A percentile compares a stretch with the other conserved stretches of the same genome.
Conservation (phyloP, 2,113 vertebrate genomes). For the Hydropotes inermis region DNA sequence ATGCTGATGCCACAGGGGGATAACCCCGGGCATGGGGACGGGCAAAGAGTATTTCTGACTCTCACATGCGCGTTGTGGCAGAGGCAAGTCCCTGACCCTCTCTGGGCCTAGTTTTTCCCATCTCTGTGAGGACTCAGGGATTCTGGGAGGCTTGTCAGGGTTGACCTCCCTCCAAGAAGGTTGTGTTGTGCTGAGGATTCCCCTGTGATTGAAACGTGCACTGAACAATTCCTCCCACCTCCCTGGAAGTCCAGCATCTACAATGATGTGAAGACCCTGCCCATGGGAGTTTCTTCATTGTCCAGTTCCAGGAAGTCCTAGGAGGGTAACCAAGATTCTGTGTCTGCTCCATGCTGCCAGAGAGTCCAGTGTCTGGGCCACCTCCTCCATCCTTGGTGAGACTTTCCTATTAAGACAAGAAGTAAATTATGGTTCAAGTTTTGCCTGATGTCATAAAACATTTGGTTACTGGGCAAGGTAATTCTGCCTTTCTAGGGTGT, state of each 20-base stretch:
- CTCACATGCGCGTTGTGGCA: neutral
- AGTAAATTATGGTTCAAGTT: neutral
- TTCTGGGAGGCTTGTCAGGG: neutral
- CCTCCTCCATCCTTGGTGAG: neutral
- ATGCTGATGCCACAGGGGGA: neutral
- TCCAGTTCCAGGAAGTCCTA: neutral
- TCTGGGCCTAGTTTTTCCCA: neutral
- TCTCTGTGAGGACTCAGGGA: neutral
- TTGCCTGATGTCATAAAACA: neutral
- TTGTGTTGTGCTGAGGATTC: neutral
- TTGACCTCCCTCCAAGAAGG: neutral
- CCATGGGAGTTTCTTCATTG: neutral
- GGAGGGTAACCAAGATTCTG: neutral
- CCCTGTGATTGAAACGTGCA: rapidly evolving
- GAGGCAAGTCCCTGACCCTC: neutral
- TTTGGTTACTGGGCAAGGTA: neutral
- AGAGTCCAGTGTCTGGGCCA: neutral
- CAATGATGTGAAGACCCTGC: neutral
- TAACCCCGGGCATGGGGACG: neutral
- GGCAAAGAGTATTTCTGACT: neutral
- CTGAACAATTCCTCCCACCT: neutral
- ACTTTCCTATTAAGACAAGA: neutral
- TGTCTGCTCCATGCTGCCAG: neutral
- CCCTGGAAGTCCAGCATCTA: neutral
- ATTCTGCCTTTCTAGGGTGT: neutral